phyloP scores from a whole-genome alignment of 2,888 invertebrate genomes.

The Idaea straminata region DNA sequence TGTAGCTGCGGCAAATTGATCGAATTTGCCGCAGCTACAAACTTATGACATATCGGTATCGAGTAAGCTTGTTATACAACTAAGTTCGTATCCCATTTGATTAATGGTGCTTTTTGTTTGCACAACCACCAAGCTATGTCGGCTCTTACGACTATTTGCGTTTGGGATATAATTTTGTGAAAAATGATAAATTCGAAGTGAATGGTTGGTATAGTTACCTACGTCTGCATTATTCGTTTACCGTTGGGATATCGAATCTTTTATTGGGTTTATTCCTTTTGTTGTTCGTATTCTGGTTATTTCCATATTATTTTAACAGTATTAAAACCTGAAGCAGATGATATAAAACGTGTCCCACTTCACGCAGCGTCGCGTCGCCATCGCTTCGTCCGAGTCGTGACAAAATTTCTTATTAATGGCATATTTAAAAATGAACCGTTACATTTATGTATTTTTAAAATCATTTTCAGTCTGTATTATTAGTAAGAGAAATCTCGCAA shows the following conservation, averaged over 20 bases:
- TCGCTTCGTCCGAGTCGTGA: neutral
- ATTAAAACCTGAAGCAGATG: neutral
- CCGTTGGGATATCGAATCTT: neutral
- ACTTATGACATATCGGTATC: neutral
- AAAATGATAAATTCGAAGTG: neutral
- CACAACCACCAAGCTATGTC: neutral
- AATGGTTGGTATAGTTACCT: neutral
- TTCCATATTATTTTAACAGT: neutral
- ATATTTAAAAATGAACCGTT: conserved; percentile 3
- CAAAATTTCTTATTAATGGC: neutral
- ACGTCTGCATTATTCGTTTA: neutral
- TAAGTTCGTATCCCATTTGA: neutral
- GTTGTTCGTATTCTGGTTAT: neutral
- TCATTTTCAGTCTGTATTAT: neutral
- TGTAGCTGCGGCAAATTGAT: neutral
- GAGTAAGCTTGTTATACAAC: neutral
- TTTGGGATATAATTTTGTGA: neutral
- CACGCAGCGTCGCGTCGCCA: neutral
- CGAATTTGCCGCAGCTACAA: neutral
- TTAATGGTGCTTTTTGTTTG: conserved; percentile 3
- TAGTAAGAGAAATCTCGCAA: neutral
- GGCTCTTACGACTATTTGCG: neutral
- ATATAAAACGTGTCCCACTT: neutral
- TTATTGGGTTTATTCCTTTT: neutral
- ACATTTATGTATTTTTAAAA: neutral